phyloP scores from a whole-genome alignment of 2,888 invertebrate genomes.

The Andrena fulva region DNA sequence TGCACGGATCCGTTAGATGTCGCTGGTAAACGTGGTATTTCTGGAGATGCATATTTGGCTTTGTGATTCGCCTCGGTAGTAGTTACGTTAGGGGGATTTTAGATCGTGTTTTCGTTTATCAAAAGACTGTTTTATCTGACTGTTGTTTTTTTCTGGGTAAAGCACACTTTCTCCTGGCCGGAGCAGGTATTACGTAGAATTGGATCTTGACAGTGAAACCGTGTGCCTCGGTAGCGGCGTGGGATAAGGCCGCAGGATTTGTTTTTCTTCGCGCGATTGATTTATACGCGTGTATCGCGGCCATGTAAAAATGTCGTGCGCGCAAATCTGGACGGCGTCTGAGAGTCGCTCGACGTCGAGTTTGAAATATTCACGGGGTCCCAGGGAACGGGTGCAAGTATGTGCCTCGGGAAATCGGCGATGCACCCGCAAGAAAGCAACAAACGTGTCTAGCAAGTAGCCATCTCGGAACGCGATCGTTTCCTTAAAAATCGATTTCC shows the following conservation, averaged over 20 bases:
- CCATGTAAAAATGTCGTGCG: slow-evolving; percentile 11
- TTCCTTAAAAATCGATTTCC: neutral
- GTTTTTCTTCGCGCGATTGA: slow-evolving; percentile 22
- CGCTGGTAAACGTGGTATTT: neutral
- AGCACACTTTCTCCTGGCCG: too few relatives aligned
- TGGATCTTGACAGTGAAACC: neutral
- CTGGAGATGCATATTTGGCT: neutral
- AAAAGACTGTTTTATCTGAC: neutral
- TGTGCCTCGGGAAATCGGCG: neutral
- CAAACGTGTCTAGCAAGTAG: too few relatives aligned
- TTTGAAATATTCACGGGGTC: slow-evolving; percentile 35
- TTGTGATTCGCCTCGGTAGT: neutral
- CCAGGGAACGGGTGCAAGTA: neutral
- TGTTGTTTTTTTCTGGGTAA: neutral
- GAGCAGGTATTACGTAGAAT: neutral
- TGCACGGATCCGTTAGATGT: too few relatives aligned
- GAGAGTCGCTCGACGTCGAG: neutral
- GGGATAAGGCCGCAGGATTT: neutral
- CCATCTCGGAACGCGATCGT: too few relatives aligned
- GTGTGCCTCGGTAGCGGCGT: neutral
- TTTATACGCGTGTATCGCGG: slow-evolving; percentile 25
- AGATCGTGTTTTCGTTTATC: neutral
- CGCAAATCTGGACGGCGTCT: slow-evolving; percentile 33
- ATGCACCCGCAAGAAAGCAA: neutral
- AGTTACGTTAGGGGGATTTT: neutral